Evolutionary conservation across 2,888 invertebrate genomes (phyloP).

Genomic region (Drosophila macrospina): DNA sequence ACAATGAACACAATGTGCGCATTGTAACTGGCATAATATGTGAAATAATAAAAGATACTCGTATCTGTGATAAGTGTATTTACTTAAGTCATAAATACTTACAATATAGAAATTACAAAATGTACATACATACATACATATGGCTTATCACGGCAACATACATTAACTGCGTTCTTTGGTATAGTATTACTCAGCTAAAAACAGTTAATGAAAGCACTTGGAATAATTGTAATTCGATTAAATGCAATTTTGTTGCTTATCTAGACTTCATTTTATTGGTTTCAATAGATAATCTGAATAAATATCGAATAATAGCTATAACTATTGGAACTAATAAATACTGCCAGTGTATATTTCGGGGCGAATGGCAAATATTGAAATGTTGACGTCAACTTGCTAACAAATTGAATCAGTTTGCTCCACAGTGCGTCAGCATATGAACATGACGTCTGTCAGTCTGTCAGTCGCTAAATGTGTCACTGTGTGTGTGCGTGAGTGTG

Average conservation of each 20-base stretch:
- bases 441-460: slow-evolving; percentile 55
- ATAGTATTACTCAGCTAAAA: slow-evolving; percentile 7
- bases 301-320: not conserved
- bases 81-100: not conserved
- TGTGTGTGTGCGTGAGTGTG: slow-evolving; percentile 19
- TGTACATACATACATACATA: not conserved
- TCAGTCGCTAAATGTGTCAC: slow-evolving; percentile 36
- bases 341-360: not conserved
- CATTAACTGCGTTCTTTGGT: not conserved
- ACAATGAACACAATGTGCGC: not conserved
- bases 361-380: not conserved
- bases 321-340: slow-evolving; percentile 1
- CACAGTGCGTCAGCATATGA: slow-evolving; percentile 63
- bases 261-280: slow-evolving; percentile 1
- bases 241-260: slow-evolving; percentile 21
- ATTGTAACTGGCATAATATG: not conserved
- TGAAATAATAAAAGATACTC: not conserved
- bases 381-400: not conserved
- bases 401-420: slow-evolving; percentile 19
- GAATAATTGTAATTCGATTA: slow-evolving; percentile 25
- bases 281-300: slow-evolving; percentile 13
- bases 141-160: slow-evolving; percentile 4
- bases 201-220: slow-evolving; percentile 25
- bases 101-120: not conserved
- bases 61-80: slow-evolving; percentile 6